These are phyloP conservation scores for Acanthopagrus latus DNA, from an alignment of 2,797 vertebrate genomes.

Conservation along the genomic window DNA sequence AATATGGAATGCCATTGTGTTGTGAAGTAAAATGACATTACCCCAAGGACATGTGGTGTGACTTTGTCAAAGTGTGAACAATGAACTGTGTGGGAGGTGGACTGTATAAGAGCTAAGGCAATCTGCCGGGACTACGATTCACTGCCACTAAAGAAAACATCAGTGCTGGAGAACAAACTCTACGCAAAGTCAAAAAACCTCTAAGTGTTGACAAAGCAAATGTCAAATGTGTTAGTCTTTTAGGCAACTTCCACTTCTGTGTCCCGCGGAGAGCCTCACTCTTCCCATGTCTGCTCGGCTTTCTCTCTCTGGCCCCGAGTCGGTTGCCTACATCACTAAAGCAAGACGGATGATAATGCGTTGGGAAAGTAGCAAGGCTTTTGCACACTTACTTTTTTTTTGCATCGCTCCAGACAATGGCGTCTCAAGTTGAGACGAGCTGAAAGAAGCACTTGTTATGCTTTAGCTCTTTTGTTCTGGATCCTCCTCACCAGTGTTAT, in stretches of 20 bases:
- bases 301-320: slow-evolving; percentile 53
- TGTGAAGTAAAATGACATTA: slow-evolving; percentile 75
- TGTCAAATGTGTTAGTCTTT: slow-evolving; percentile 69
- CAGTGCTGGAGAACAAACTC: slow-evolving; percentile 57
- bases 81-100: slow-evolving; percentile 65
- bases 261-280: slow-evolving; percentile 43
- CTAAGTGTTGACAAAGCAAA: slow-evolving; percentile 76
- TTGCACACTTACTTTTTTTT: slow-evolving; percentile 47
- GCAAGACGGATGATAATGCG: slow-evolving; percentile 66
- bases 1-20: slow-evolving; percentile 51
- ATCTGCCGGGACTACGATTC: slow-evolving; percentile 61
- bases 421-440: slow-evolving; percentile 55
- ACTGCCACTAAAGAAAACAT: slow-evolving; percentile 63
- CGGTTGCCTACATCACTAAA: slow-evolving; percentile 64
- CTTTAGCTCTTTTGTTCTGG: slow-evolving; percentile 37
- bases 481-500: slow-evolving; percentile 12
- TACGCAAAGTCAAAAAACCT: slow-evolving; percentile 68
- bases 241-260: slow-evolving; percentile 52
- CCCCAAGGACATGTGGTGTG: slow-evolving; percentile 72
- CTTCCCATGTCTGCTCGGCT: slow-evolving; percentile 39
- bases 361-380: slow-evolving; percentile 60
- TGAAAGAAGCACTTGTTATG: slow-evolving; percentile 47
- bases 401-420: slow-evolving; percentile 40
- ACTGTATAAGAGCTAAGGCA: slow-evolving; percentile 51
- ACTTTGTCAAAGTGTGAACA: slow-evolving; percentile 78